Evolutionary conservation across 2,888 invertebrate genomes (phyloP), one percentile per base, ranked within the genome.

Genomic region (Leptopilina drosophilae): DNA sequence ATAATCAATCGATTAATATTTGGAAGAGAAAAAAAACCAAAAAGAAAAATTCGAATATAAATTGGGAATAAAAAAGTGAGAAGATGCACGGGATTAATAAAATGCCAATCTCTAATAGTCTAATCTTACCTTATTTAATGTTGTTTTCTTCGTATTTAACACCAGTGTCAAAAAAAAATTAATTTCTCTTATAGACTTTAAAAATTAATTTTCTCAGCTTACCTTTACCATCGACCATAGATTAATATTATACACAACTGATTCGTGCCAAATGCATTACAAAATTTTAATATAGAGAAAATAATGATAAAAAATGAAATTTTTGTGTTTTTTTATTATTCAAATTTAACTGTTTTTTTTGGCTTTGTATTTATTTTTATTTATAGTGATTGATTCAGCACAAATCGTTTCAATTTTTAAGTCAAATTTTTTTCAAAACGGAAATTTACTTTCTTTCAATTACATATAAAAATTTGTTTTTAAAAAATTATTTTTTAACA

Each of bases 101-200:
- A 73, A 73, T 73, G 73, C 73, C 73, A 73, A 73, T 73, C 53
- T 73, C 73, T 73, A 73, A 73, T 9, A 73, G 73, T 73, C 73
- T 73, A 73, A 73, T 73, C 73, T 73, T 73, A 73, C 73, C 73
- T 73, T 53, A 56, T 73, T n/a, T 12, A 20, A 49, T 73, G 73
- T 56, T 33, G 73, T 73, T 73, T 67, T 73, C 73, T 56, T 40
- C 73, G 33, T 33, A n/a, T 73, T 73, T 73, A 56, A 73, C 56
- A 42, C 33, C 56, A 73, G 73, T 73, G 73, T 73, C 2, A 33
- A 33, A 56, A 20, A 20, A 4, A 49, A 49, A 49, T 49, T 49
- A 33, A n/a, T n/a, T 26, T 73, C 53, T 40, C 73, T 56, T 33
- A 5, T 73, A 73, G 1, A 73, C 33, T 33, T 49, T 73, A 33